These are phyloP conservation scores for Caradrina clavipalpis DNA, from an alignment of 2,888 invertebrate genomes.

Conservation along the genomic window DNA sequence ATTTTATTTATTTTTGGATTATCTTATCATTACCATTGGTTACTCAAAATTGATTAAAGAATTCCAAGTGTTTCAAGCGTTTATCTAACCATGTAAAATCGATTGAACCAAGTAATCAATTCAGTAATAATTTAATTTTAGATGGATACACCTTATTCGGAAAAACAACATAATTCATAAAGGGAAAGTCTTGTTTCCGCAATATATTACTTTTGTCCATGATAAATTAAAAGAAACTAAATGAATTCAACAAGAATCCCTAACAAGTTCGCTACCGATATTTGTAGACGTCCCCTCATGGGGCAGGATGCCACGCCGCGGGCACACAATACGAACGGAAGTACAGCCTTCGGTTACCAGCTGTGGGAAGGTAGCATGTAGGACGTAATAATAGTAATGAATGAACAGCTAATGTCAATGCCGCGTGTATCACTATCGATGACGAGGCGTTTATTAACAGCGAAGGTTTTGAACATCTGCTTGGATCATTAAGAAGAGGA, in stretches of 20 bases:
- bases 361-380: slow-evolving; percentile 58
- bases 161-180: no score
- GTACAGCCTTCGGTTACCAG: slow-evolving; percentile 56
- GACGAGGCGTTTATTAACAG: slow-evolving; percentile 22
- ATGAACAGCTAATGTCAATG: slow-evolving; percentile 59
- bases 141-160: no score
- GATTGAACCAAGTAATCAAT: no score
- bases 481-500: not conserved
- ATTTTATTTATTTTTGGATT: no score
- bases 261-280: slow-evolving; percentile 18
- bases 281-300: slow-evolving; percentile 36
- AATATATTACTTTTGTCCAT: no score
- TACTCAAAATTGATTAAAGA: no score
- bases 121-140: no score
- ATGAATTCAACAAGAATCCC: slow-evolving; percentile 21
- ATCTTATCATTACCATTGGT: not conserved
- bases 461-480: slow-evolving; percentile 25
- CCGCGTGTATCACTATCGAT: slow-evolving; percentile 29
- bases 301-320: slow-evolving; percentile 28
- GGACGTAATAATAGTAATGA: slow-evolving; percentile 59
- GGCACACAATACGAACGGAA: slow-evolving; percentile 61
- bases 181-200: no score
- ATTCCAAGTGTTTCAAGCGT: no score
- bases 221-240: not conserved
- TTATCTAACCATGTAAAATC: no score